phyloP scores from a whole-genome alignment of 1,140 invertebrate species.

The Macrobrachium rosenbergii region DNA sequence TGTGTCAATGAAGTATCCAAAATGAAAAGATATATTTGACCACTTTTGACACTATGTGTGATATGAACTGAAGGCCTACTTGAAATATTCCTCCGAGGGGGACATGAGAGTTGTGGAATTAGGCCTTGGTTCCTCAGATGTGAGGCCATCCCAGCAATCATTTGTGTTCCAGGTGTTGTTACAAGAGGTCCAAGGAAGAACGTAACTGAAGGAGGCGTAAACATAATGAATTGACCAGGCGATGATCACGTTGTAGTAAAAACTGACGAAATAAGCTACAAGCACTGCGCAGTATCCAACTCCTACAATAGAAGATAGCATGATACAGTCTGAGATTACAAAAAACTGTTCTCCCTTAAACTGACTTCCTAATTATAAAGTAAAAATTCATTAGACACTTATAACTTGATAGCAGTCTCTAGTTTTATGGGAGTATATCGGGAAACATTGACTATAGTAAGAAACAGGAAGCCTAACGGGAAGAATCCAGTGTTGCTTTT shows the following conservation, averaged over 20 bases:
- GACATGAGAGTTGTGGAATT: conserved; percentile 60
- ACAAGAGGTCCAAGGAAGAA: conserved; percentile 73
- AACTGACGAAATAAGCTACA: conserved; percentile 74
- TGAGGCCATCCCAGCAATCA: conserved; percentile 68
- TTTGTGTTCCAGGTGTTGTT: conserved; percentile 73
- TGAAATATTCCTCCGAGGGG: conserved; percentile 71
- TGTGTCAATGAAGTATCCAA: too few species aligned
- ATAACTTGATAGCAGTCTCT: too few species aligned
- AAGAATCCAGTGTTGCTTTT: too few species aligned
- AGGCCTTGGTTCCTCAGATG: conserved; percentile 56
- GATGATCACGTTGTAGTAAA: conserved; percentile 76
- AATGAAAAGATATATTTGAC: too few species aligned
- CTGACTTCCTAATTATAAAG: too few species aligned
- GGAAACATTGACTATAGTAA: too few species aligned
- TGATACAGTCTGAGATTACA: too few species aligned
- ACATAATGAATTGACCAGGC: conserved; percentile 74
- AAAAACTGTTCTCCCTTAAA: too few species aligned
- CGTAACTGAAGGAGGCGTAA: conserved; percentile 70
- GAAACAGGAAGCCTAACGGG: too few species aligned
- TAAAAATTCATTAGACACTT: too few species aligned
- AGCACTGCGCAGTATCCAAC: conserved; percentile 76
- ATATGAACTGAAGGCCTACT: conserved; percentile 67
- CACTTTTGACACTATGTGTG: not conserved
- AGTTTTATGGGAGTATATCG: too few species aligned
- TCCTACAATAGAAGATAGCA: conserved; percentile 68